phyloP scores from a whole-genome alignment of 2,113 vertebrate species.

The Anhinga anhinga region DNA sequence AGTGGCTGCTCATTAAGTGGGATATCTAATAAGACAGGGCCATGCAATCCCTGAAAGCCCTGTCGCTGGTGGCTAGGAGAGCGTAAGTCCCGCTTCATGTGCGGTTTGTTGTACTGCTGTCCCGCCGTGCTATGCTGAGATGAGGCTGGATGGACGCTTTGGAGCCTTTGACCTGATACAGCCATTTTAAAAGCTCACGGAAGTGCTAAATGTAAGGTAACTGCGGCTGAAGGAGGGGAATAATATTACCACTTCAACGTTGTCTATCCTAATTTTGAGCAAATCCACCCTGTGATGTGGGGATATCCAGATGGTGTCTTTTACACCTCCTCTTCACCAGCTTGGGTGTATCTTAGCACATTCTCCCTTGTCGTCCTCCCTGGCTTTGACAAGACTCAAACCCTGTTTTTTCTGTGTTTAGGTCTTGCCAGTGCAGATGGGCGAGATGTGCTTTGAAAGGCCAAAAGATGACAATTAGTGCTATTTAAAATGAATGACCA shows the following conservation, averaged over 20 bases:
- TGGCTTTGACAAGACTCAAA: not conserved
- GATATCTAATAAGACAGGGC: too few relatives aligned
- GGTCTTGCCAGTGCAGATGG: not conserved
- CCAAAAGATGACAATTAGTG: not conserved
- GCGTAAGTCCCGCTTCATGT: fast-evolving
- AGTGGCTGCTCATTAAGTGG: not conserved
- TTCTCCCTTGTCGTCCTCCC: not conserved
- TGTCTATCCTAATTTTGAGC: not conserved
- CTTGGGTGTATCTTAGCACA: not conserved
- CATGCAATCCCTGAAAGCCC: not conserved
- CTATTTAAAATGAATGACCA: not conserved
- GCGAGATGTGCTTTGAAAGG: not conserved
- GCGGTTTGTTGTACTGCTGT: fast-evolving
- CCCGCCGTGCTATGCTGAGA: fast-evolving
- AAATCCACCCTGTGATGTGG: not conserved
- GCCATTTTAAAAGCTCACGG: fast-evolving
- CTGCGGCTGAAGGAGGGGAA: not conserved
- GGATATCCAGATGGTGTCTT: slow-evolving; percentile 42
- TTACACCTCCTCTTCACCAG: slow-evolving; percentile 47
- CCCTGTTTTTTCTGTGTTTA: not conserved
- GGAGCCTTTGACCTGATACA: fast-evolving
- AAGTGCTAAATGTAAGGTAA: fast-evolving
- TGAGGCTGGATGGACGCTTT: not conserved
- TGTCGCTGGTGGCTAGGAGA: not conserved
- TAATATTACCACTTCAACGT: not conserved